Evolutionary conservation across 2,113 vertebrate species (phyloP).

Genomic region (Xiphophorus maculatus): DNA sequence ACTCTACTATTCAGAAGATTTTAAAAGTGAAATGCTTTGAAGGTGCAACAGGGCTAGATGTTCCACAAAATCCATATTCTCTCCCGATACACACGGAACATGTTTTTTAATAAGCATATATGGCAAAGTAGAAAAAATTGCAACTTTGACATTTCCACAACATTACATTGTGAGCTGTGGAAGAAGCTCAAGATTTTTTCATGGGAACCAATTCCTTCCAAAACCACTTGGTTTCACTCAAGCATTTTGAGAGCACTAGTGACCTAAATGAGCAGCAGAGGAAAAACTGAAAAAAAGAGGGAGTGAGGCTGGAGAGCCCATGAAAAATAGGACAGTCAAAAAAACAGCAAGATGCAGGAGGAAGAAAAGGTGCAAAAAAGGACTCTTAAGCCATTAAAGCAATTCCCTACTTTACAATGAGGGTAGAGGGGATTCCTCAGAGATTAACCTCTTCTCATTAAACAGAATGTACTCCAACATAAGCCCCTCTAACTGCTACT

Average conservation of each 20-base stretch:
- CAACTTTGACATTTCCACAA: slow-evolving; percentile 26
- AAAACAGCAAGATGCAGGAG: slow-evolving; percentile 10
- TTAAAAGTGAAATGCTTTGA: background rate
- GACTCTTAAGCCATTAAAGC: slow-evolving; percentile 22
- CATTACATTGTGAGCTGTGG: slow-evolving; percentile 58
- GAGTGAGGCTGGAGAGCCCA: slow-evolving; percentile 1
- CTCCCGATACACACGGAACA: background rate
- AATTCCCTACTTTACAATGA: slow-evolving; percentile 14
- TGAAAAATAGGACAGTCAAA: slow-evolving; percentile 28
- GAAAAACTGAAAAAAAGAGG: slow-evolving; percentile 22
- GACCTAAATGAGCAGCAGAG: slow-evolving; percentile 41
- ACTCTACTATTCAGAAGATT: background rate
- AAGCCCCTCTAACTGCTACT: slow-evolving; percentile 56
- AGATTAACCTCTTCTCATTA: slow-evolving; percentile 41
- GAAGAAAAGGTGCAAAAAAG: slow-evolving; percentile 46
- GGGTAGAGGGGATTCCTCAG: slow-evolving; percentile 26
- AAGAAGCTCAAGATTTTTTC: slow-evolving; percentile 54
- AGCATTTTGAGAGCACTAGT: slow-evolving; percentile 40
- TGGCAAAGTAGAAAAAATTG: background rate
- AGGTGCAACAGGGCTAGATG: background rate
- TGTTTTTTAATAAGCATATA: background rate
- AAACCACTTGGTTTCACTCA: slow-evolving; percentile 37
- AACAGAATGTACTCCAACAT: slow-evolving; percentile 43
- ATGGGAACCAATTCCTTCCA: slow-evolving; percentile 65
- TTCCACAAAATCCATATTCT: background rate